A percentile compares a stretch with the other conserved stretches of the same genome.
Evolutionary conservation across 2,888 invertebrate species (phyloP).

Genomic region (Carcina quercana): DNA sequence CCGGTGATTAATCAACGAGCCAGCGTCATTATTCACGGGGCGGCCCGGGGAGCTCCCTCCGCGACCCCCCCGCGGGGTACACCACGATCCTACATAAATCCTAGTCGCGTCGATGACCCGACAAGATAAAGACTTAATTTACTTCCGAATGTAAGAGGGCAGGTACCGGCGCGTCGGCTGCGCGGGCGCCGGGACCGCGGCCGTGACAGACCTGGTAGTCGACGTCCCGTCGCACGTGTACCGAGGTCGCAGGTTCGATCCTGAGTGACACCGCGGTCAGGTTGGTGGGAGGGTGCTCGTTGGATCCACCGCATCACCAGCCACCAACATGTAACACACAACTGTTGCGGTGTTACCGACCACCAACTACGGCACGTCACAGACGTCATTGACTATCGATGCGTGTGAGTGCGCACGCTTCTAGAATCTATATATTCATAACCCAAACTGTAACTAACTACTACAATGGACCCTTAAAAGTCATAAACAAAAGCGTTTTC

Average conservation of each 20-base stretch:
- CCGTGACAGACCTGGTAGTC: background rate
- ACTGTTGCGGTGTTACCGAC: too few species aligned
- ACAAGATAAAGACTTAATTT: constrained; percentile 54
- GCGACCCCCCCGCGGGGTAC: background rate
- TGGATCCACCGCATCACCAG: too few species aligned
- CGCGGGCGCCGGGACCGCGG: background rate
- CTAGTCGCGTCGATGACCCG: constrained; percentile 32
- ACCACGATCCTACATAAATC: constrained; percentile 30
- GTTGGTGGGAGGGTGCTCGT: too few species aligned
- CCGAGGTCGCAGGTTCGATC: too few species aligned
- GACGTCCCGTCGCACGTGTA: background rate
- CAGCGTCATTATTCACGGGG: constrained; percentile 56
- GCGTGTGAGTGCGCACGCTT: too few species aligned
- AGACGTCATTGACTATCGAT: too few species aligned
- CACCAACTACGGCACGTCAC: too few species aligned
- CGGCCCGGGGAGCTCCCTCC: constrained; percentile 7
- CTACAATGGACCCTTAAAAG: too few species aligned
- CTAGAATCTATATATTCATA: too few species aligned
- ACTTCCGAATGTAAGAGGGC: constrained; percentile 28
- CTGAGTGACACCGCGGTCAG: too few species aligned
- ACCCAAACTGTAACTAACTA: too few species aligned
- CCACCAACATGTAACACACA: background rate
- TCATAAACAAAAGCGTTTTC: too few species aligned
- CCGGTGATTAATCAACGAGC: constrained; percentile 58
- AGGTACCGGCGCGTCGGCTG: background rate